Conservation (phyloP, 2,888 invertebrate genomes). For the Omphaloscelis lunosa region DNA sequence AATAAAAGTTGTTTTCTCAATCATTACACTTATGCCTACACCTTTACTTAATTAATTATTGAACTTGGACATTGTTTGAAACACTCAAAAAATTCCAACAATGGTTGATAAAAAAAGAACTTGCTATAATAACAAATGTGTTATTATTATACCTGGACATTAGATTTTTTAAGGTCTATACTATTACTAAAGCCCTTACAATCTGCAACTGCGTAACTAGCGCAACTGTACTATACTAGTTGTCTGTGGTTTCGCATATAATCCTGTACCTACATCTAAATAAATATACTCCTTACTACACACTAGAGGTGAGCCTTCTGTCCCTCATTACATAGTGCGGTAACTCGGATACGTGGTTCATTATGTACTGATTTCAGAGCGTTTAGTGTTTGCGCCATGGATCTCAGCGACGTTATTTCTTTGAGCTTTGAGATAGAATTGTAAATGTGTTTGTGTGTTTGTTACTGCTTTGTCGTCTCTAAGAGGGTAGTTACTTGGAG, state of each 20-base stretch:
- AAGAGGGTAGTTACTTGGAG: slow-evolving; percentile 30
- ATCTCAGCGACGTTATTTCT: slow-evolving; percentile 56
- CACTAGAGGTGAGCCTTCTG: slow-evolving; percentile 38
- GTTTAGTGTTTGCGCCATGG: slow-evolving; percentile 75
- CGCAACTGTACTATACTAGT: background rate
- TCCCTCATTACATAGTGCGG: slow-evolving; percentile 47
- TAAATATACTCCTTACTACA: background rate
- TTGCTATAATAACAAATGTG: too few species aligned
- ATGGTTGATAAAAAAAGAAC: too few species aligned
- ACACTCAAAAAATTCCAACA: background rate
- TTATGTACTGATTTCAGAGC: slow-evolving; percentile 85
- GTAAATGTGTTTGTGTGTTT: slow-evolving; percentile 57
- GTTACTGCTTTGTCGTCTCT: slow-evolving; percentile 25
- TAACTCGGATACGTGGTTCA: slow-evolving; percentile 80
- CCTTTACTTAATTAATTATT: background rate
- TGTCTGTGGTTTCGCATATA: background rate
- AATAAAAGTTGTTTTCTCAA: too few species aligned
- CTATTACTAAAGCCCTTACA: too few species aligned
- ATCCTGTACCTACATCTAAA: background rate
- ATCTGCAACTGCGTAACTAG: too few species aligned
- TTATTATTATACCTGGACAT: background rate
- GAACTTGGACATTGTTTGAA: too few species aligned
- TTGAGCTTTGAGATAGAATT: slow-evolving; percentile 61
- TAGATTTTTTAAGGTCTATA: background rate
- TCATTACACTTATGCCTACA: background rate